Conservation (phyloP, 2,797 vertebrate species). For the Anguilla obscura region DNA sequence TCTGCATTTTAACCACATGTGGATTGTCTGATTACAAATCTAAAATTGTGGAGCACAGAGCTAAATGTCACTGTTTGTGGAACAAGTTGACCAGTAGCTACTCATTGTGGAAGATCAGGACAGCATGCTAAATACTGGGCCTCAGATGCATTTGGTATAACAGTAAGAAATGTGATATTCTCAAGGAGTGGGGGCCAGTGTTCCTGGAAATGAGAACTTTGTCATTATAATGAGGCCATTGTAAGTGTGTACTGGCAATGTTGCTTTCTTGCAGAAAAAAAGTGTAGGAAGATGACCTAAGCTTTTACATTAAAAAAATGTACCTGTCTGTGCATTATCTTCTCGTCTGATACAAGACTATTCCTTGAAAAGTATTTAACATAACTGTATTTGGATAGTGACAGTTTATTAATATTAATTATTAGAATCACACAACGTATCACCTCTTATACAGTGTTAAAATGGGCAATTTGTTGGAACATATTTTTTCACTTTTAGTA, state of each 20-base stretch:
- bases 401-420: neutral
- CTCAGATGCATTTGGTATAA: neutral
- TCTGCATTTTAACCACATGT: too few relatives aligned
- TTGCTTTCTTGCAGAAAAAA: neutral
- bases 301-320: neutral
- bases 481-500: neutral
- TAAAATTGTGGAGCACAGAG: too few relatives aligned
- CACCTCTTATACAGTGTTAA: neutral
- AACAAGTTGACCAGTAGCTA: neutral
- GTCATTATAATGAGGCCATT: neutral
- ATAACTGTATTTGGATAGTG: slow-evolving; percentile 1
- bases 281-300: neutral
- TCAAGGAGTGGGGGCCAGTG: neutral
- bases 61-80: neutral
- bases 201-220: neutral
- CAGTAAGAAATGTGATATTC: neutral
- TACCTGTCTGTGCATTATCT: neutral
- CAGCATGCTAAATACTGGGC: neutral
- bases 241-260: neutral
- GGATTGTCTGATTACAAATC: too few relatives aligned
- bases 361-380: neutral
- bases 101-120: neutral
- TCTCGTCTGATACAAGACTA: neutral
- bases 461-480: neutral
- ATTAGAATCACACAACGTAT: neutral